Evolutionary conservation across 2,113 vertebrate genomes (phyloP).

Genomic region (Eleginops maclovinus): DNA sequence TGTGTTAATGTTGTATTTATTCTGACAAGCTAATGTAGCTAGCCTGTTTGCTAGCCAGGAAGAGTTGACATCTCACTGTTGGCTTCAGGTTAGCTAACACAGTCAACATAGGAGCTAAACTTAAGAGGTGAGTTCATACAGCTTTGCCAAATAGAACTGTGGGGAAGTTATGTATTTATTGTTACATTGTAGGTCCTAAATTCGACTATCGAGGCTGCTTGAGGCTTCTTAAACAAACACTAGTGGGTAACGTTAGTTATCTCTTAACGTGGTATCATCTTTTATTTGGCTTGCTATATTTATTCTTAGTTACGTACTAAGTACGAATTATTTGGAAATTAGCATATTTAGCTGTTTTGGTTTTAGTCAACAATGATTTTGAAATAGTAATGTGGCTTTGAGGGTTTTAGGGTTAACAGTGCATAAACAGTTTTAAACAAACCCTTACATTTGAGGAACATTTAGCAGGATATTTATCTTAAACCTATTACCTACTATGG

Average conservation of each 20-base stretch:
- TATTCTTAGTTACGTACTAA: not conserved
- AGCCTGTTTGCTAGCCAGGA: slow-evolving; percentile 63
- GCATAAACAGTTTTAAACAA: not conserved
- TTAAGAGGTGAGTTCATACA: slow-evolving; percentile 72
- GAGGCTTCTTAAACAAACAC: slow-evolving; percentile 21
- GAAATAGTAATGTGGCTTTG: not conserved
- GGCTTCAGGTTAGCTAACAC: slow-evolving; percentile 56
- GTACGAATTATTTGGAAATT: too few species aligned
- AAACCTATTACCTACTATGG: not conserved
- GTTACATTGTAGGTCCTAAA: not conserved
- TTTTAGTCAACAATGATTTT: not conserved
- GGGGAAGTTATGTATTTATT: not conserved
- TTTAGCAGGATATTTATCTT: not conserved
- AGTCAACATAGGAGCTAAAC: slow-evolving; percentile 57
- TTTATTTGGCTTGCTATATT: not conserved
- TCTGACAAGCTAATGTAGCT: slow-evolving; percentile 60
- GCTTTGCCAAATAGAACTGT: not conserved
- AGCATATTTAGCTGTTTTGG: not conserved
- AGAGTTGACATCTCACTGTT: slow-evolving; percentile 67
- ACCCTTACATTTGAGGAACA: not conserved
- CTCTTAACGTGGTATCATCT: not conserved
- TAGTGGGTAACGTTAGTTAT: not conserved
- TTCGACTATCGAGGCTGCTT: not conserved
- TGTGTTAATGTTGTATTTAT: slow-evolving; percentile 14
- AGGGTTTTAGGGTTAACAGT: not conserved